These are phyloP conservation scores for Coecobrya sp. DNA, from an alignment of 2,888 invertebrate genomes.

Conservation along the genomic window DNA sequence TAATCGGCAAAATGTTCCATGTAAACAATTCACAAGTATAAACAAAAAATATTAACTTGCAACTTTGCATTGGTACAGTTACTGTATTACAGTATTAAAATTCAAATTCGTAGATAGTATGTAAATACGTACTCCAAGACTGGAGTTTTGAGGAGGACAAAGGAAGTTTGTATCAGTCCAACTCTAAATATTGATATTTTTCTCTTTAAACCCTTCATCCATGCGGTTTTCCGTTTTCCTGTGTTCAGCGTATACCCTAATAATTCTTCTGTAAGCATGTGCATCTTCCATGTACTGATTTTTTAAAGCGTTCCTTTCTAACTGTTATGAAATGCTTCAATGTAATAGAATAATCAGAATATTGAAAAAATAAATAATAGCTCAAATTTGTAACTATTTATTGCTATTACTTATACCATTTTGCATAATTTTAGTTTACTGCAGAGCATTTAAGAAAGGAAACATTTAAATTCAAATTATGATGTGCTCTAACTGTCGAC, in stretches of 20 bases:
- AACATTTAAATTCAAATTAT: not conserved
- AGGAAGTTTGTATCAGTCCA: conserved; percentile 13
- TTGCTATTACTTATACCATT: not conserved
- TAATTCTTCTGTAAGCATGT: too few relatives aligned
- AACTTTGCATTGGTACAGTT: not conserved
- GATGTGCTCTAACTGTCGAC: not conserved
- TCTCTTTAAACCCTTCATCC: not conserved
- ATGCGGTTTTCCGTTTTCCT: conserved; percentile 21
- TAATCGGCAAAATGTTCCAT: too few relatives aligned
- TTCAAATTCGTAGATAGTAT: not conserved
- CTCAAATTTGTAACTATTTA: too few relatives aligned
- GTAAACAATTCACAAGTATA: not conserved
- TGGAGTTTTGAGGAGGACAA: not conserved
- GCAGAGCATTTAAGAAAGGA: not conserved
- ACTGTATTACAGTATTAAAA: not conserved
- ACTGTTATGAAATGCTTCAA: not conserved
- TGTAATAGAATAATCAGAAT: not conserved
- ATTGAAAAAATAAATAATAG: too few relatives aligned
- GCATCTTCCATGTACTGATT: not conserved
- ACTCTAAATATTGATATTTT: not conserved
- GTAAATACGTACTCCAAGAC: too few relatives aligned
- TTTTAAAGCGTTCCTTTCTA: not conserved
- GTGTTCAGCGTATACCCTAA: not conserved
- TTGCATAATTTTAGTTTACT: not conserved
- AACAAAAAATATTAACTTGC: not conserved